Conservation (phyloP, 2,797 vertebrate genomes). For the Oreochromis grahami region DNA sequence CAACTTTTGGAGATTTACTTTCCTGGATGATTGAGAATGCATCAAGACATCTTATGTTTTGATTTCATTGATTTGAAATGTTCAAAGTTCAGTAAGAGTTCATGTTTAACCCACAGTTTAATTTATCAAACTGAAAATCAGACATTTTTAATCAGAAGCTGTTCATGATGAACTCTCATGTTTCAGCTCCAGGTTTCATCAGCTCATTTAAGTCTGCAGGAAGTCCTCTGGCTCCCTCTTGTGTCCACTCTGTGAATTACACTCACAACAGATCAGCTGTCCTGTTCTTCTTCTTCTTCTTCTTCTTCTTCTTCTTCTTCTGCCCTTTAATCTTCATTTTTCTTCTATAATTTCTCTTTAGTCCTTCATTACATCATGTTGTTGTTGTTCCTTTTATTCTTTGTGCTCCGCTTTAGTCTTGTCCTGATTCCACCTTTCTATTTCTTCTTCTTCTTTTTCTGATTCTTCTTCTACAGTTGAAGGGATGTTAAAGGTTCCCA, state of each 20-base stretch:
- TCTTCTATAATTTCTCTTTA: not conserved
- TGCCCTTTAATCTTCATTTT: not conserved
- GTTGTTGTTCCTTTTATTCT: not conserved
- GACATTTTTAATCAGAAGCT: not conserved
- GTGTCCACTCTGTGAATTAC: not conserved
- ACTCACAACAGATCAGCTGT: not conserved
- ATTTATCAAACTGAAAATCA: not conserved
- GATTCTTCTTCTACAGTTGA: not conserved
- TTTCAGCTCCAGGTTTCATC: not conserved
- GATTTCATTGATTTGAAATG: not conserved
- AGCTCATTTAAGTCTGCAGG: not conserved
- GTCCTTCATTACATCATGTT: not conserved
- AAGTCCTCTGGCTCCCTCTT: constrained; percentile 12
- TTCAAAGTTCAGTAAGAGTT: not conserved
- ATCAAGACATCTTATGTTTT: rapidly evolving
- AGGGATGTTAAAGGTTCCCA: rapidly evolving
- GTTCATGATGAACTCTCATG: not conserved
- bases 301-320: not conserved
- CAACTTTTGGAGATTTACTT: too few relatives aligned
- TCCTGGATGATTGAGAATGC: too few relatives aligned
- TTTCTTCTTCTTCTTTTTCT: not conserved
- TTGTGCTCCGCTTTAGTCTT: not conserved
- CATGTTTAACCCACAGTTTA: not conserved
- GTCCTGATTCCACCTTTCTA: not conserved
- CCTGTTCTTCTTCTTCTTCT: not conserved